Base-by-base conservation (phyloP, 1,140 invertebrate genomes). In the Pinna nobilis region DNA sequence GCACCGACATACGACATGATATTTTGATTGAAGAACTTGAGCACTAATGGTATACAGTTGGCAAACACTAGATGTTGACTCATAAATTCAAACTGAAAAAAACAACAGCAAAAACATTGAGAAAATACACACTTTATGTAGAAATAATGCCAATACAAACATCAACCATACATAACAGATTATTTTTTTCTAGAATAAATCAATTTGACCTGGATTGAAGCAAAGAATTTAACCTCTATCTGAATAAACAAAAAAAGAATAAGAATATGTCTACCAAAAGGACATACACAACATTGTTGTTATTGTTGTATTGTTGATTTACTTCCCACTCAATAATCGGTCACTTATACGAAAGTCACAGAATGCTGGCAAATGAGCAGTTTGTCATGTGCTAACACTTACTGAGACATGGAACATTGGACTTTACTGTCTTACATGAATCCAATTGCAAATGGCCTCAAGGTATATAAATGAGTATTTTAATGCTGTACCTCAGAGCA, bases 1-100 rank as follows among this genome's bases (percentile, higher is more conserved):
- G 97, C 94, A 83, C 95, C 94, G 69, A 99, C 95, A 90, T 99
- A 99, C 44, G 95, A 94, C 81, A 96, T 92, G 41, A 99, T 98
- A 84, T 99, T 98, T 88, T 99, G 98, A 91, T 99, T 99, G 84
- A 99, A 97, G 91, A 99, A 99, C 87, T 99, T 99, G 15, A 99
- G 91, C 28, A 99, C 95, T 25, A 99, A 90, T 6, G 98, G 98
- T 87, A 99, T 98, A 87, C 98, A 99, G 89, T 99, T 99, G 67
- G 98, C 98, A 92, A 99, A 99, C 15, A 99, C 97, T 61, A 99
- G 91, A 90, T 99, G 98, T 88, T 99, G 98, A 2, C 96, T 97
- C 93, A 99, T 97, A 86, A 98, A 99, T 90, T 99, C 98, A 91
- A 99, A 99, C 90, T 99, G 96, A 73, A 84, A 84, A 44, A 60